These are phyloP conservation scores for Sinhomidia bicolor DNA, from an alignment of 2,888 invertebrate genomes.

Conservation along the genomic window DNA sequence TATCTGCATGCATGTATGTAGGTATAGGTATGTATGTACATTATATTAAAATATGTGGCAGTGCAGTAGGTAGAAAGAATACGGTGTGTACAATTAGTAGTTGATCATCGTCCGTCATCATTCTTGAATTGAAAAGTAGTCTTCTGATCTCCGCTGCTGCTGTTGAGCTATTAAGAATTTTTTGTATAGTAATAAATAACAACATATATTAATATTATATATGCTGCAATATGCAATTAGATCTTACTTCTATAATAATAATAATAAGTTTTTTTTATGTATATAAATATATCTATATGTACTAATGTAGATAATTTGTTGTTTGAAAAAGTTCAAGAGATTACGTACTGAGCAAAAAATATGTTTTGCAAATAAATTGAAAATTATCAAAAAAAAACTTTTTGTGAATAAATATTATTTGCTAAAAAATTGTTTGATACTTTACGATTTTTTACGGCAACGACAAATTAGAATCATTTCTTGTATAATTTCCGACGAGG, in stretches of 20 bases:
- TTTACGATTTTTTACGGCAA: no score
- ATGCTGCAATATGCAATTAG: slow-evolving; percentile 42
- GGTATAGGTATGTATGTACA: slow-evolving; percentile 18
- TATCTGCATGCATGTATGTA: no score
- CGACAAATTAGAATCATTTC: neutral
- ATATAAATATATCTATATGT: no score
- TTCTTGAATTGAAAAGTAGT: slow-evolving; percentile 73
- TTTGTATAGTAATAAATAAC: slow-evolving; percentile 31
- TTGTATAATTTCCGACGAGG: neutral
- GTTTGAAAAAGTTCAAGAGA: slow-evolving; percentile 13
- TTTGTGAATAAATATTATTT: no score
- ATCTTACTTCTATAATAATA: slow-evolving; percentile 20
- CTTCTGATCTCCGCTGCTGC: slow-evolving; percentile 64
- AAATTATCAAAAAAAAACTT: neutral
- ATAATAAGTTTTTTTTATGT: slow-evolving; percentile 22
- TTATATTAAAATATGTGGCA: slow-evolving; percentile 23
- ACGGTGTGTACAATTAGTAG: slow-evolving; percentile 69
- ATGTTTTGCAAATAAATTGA: slow-evolving; percentile 6
- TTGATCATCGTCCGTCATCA: slow-evolving; percentile 64
- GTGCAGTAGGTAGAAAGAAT: slow-evolving; percentile 36
- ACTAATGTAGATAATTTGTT: slow-evolving; percentile 50
- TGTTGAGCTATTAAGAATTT: slow-evolving; percentile 60
- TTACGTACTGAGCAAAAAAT: neutral
- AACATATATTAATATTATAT: neutral
- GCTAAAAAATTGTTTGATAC: no score